Evolutionary conservation across 2,888 invertebrate genomes (phyloP), one percentile per base, ranked within the genome.

Genomic region (Enchytraeus crypticus): DNA sequence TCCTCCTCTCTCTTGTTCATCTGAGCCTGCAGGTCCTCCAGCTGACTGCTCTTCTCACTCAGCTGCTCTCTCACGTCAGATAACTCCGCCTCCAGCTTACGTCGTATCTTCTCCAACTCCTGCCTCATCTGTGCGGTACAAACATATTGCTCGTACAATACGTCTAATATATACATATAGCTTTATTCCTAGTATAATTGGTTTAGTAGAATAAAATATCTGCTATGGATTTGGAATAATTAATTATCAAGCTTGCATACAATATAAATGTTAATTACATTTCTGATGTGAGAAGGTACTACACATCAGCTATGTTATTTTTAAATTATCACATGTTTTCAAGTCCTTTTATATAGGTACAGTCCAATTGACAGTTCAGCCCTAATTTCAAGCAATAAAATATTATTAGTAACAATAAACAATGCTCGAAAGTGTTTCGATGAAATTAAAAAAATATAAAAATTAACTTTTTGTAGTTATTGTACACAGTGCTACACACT

Each of bases 1-100:
- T 98, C 97, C 76, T 97, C 96, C 74, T 98, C 97, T 54, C 95
- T 86, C 75, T 95, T 95, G 34, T 84, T 86, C 65, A 92, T 79
- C 70, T 88, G 88, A 2, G 87, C 80, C 79, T 96, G 96, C 69
- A 97, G 78, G 74, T 98, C 97, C 71, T 97, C 96, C n/a, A 96
- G 78, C 78, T 95, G 80, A 53, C 70, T 70, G 33, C 72, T 69
- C 73, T 91, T 88, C 79, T 99, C 98, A 55, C 86, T 86, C 26
- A 98, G 82, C 77, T 96, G 93, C 71, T 99, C 98, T 72, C 88
- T 89, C 34, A 92, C 83, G 75, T 99, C 98, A 59, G 81, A 81
- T 64, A 85, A 70, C 65, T 85, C 85, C 5, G 80, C 76, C 64
- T 85, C 83, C 51, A 83, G 0, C 33, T 75, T 70, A 8, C 98